phyloP scores from a whole-genome alignment of 2,888 invertebrate species.

The Gastrophysa polygoni region DNA sequence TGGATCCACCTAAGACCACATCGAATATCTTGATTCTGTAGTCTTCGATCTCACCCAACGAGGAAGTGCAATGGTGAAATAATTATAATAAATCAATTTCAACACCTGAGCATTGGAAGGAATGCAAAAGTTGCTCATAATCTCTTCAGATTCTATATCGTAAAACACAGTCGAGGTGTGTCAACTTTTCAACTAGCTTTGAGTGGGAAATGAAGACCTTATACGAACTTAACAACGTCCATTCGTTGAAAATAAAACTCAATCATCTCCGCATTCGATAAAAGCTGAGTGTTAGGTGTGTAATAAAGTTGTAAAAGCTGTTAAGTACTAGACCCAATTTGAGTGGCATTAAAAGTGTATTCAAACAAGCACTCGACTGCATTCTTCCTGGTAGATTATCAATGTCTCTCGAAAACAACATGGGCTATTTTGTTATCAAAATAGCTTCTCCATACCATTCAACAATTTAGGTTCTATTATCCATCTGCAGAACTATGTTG shows the following conservation, averaged over 20 bases:
- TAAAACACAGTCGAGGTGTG: not conserved
- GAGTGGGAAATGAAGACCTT: not conserved
- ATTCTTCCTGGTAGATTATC: constrained; percentile 29
- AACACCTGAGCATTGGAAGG: no score
- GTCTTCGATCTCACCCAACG: no score
- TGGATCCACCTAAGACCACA: no score
- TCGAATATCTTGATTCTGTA: no score
- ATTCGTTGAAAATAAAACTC: constrained; percentile 6
- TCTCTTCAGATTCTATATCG: not conserved
- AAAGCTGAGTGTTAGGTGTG: constrained; percentile 21
- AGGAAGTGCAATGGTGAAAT: no score
- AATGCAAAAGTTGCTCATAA: not conserved
- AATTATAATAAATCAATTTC: no score
- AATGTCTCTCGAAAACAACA: constrained; percentile 28
- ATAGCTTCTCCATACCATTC: constrained; percentile 20
- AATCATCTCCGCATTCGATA: constrained; percentile 14
- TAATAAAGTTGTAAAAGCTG: constrained; percentile 31
- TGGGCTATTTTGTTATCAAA: constrained; percentile 26
- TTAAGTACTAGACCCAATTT: constrained; percentile 29
- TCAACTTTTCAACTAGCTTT: not conserved
- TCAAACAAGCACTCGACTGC: constrained; percentile 20
- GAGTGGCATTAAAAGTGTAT: constrained; percentile 25
- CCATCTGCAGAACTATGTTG: not conserved
- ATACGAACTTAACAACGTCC: not conserved
- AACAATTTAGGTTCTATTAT: not conserved